Evolutionary conservation across 30 jellyfish, hydroid and myxozoan species (phyloP), one percentile per base, ranked within the genome.

Genomic region (Turritopsis dohrnii): DNA sequence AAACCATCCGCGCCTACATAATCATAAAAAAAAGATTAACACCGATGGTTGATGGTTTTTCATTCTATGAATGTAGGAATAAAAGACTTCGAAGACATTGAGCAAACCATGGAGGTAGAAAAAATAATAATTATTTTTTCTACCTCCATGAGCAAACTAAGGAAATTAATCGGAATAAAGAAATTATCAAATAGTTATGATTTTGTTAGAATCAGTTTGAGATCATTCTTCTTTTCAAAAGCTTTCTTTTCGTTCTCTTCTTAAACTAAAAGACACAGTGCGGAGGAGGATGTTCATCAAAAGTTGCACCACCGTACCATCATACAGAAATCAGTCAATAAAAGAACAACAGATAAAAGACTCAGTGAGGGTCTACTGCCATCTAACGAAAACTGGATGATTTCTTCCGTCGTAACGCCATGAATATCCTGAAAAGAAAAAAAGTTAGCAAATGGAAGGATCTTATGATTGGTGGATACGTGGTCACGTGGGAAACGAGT

Each of bases 321-420:
- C 82, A 81, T 65, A 72, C 93, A 84, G 65, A 92, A 85, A 31
- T 92, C 88, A 20, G 95, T 81, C 65, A 88, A 76, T 88, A 92
- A 65, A 21, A 92, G 65, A 21, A 92, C 1, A 21, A 86, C 94
- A 21, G 92, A 87, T 54, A 85, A 21, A 25, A 88, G 5, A 0
- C 65, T 69, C 81, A 88, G 60, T 71, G 88, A 84, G 9, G 85
- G 87, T 31, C 74, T 83, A 13, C 92, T 30, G 21, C 92, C 95
- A 76, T 92, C 98, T 88, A 92, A 79, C 30, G 98, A 88, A 60
- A 92, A 92, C 18, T 41, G 60, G 60, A 41, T 41, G 60, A 41
- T 5, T 41, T 41, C 60, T 41, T 41, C 9, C 60, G 60, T 41
- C 60, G 13, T 13, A 41, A 41, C 60, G 13, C 60, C 60, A 41